Base-by-base conservation (phyloP, 1,140 invertebrate species). In the Mycetomoellerius zeteki region DNA sequence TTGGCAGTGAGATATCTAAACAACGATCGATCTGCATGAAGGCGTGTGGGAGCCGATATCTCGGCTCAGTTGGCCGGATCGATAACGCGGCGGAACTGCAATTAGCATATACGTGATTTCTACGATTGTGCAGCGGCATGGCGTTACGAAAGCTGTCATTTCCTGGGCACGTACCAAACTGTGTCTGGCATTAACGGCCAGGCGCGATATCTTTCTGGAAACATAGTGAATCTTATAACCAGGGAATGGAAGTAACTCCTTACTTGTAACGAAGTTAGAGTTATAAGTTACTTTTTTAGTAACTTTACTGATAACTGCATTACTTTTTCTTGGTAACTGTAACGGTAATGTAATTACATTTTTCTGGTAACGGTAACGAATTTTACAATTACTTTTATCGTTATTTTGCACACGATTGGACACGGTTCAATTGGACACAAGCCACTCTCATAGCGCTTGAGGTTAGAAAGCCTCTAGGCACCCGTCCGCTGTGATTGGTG, bases 61-160 rank as follows among this genome's bases (percentile, higher is more conserved):
- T 50, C 54, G 54, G 47, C 76, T 71, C 56, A 30, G 50, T 37
- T 54, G 65, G 27, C 37, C 30, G 58, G 43, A 62, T 86, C 64
- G 56, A 80, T 82, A 76, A 52, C 56, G 30, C 30, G 43, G 77
- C 27, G 50, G 85, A 86, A 60, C 65, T 86, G 76, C 52, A 62
- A 86, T 86, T 86, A 82, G 77, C 78, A 86, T 86, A 82, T 54
- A 67, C 50, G 58, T 78, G 82, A 85, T 85, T 54, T 60, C 50
- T 27, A 75, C 58, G 58, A 77, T 85, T 85, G 82, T 78, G 73
- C 62, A 43, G 6, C 73, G 82, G 54, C 67, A 43, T 54, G 43
- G 37, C 37, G 33, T 43, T 84, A 75, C 54, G 72, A 82, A 73
- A 82, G 54, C 80, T 75, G 80, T 84, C 80, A 75, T 75, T 84